Evolutionary conservation across 2,797 vertebrate species (phyloP).

Genomic region (Melanotaenia trifasciata): DNA sequence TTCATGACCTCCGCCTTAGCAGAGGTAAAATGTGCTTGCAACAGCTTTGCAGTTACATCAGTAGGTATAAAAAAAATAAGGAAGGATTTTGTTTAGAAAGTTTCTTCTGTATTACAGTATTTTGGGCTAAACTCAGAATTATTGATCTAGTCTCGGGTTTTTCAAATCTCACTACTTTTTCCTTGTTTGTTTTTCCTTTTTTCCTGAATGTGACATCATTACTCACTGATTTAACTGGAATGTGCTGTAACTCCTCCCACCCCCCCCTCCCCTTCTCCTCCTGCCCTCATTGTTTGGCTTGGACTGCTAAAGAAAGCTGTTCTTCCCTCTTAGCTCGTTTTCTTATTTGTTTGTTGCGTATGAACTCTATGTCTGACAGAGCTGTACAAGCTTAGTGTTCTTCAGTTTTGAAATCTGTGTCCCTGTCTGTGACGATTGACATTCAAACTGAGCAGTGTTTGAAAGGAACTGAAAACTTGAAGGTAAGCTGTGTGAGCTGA

Average conservation of each 20-base stretch:
- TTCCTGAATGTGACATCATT: slow-evolving; percentile 76
- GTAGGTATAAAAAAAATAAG: neutral
- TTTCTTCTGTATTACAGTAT: neutral
- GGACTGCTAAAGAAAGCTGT: slow-evolving; percentile 65
- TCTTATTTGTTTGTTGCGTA: slow-evolving; percentile 35
- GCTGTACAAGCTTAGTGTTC: neutral
- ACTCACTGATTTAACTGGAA: slow-evolving; percentile 74
- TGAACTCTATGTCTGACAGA: slow-evolving; percentile 23
- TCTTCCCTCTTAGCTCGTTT: slow-evolving; percentile 41
- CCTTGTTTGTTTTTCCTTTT: slow-evolving; percentile 50
- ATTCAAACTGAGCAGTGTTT: slow-evolving; percentile 25
- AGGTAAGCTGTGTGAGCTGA: slow-evolving; percentile 55
- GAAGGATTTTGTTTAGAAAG: neutral
- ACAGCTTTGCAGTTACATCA: slow-evolving; percentile 4
- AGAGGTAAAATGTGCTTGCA: slow-evolving; percentile 11
- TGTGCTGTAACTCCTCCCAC: slow-evolving; percentile 74
- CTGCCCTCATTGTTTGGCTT: slow-evolving; percentile 69
- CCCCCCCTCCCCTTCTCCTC: slow-evolving; percentile 42
- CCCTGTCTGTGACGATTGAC: slow-evolving; percentile 28
- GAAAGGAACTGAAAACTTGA: slow-evolving; percentile 48
- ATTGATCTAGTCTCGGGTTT: slow-evolving; percentile 24
- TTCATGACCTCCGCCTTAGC: neutral
- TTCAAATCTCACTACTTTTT: slow-evolving; percentile 16
- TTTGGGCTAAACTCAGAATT: slow-evolving; percentile 26
- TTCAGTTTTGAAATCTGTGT: slow-evolving; percentile 4